Conservation (phyloP, 1,140 invertebrate species). For the Sarcophaga peregrina region DNA sequence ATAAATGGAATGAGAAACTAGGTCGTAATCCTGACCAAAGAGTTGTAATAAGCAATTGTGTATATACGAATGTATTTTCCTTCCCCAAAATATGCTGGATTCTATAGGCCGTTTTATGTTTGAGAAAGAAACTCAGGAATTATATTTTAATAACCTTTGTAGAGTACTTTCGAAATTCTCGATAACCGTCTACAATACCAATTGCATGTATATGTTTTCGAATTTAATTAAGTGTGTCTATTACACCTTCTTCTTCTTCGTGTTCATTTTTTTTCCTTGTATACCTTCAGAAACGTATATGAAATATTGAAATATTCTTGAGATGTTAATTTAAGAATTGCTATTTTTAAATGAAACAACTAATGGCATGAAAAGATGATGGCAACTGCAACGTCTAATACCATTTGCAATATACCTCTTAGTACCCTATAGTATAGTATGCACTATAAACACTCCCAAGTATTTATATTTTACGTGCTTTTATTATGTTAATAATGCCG, state of each 20-base stretch:
- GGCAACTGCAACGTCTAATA: not conserved
- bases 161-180: too few species aligned
- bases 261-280: too few species aligned
- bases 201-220: not conserved
- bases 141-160: too few species aligned
- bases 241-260: not conserved
- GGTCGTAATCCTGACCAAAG: too few species aligned
- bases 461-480: not conserved
- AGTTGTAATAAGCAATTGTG: too few species aligned
- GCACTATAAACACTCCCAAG: not conserved
- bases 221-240: constrained; percentile 24
- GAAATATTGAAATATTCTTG: constrained; percentile 24
- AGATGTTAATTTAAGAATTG: constrained; percentile 40
- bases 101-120: too few species aligned
- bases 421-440: not conserved
- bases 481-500: not conserved
- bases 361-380: not conserved
- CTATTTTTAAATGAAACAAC: constrained; percentile 25
- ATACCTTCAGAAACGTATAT: constrained; percentile 12
- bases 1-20: too few species aligned
- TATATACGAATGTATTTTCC: too few species aligned
- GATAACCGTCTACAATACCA: too few species aligned
- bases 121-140: too few species aligned
- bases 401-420: not conserved
- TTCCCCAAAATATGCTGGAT: too few species aligned